Base-by-base conservation (phyloP, 1,140 invertebrate species). In the Xylocopa sonorina region DNA sequence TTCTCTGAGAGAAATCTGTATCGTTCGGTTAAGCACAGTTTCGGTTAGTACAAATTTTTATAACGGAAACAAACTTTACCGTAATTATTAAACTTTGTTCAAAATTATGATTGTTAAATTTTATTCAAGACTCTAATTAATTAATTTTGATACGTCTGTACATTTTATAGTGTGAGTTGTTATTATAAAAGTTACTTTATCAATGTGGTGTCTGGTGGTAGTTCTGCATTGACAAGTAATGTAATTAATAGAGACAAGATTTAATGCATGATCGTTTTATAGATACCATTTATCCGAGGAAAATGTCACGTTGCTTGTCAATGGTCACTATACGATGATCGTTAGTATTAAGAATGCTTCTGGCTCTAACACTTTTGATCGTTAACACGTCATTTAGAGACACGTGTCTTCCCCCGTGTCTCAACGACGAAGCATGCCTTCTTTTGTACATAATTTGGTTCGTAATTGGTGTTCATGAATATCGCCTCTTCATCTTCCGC, bases 281-380 rank as follows among this genome's bases (percentile, higher is more conserved):
- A 43, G 5, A 34, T 43, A 24, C 24, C 27, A 63, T 46, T 64
- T 43, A 1, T n/a, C 1, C 1, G 4, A 58, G 21, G n/a, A 57
- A 68, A 1, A 50, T 9, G 57, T 80, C 46, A 12, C 51, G 32
- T 71, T 83, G 51, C 34, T 77, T 32, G 21, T 80, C 46, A 55
- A 74, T 82, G 34, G 64, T 63, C 57, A 48, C 18, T 75, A 46
- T 38, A 57, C 38, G 69, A 14, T 69, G 46, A 84, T 75, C 79
- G 53, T 80, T 71, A 80, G 32, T 66, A 14, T 67, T 80, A 76
- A 77, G 72, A 84, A 48, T 67, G 60, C 55, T 77, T 71, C 48
- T 76, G 34, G 58, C 68, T 63, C 32, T 78, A 57, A 58, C 24
- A 63, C 16, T 51, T 43, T 69, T 24, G 29, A 43, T 62, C 27